Base-by-base conservation (phyloP, 1,140 invertebrate genomes). In the Muscidifurax raptorellus region DNA sequence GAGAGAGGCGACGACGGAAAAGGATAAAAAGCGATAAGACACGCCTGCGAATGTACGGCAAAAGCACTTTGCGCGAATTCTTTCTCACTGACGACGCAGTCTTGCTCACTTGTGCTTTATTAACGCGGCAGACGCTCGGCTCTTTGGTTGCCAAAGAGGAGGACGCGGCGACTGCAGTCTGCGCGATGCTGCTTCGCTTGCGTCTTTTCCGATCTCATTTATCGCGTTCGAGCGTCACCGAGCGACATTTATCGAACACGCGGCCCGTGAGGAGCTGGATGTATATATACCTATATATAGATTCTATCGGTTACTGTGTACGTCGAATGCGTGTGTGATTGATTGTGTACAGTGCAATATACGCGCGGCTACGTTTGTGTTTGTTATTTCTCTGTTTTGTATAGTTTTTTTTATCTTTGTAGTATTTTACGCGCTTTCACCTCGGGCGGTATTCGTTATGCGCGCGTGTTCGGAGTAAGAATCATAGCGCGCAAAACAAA, bases 11-110 rank as follows among this genome's bases (percentile, higher is more conserved):
- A 3, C 18, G 52, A 15, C 47, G 22, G 28, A 69, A 66, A 80
- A 28, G 80, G 77, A 83, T 79, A 79, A 83, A 83, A 78, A 22
- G 52, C 32, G 75, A 74, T 77, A 81, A 86, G 79, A 44, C 78
- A 69, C 74, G 86, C 86, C 80, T 74, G 80, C 80, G 64, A 52
- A 66, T n/a, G n/a, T 71, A n/a, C 15, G 66, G 36, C 12, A 71
- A 74, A 75, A 67, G 74, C 74, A 78, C 82, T 83, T 83, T 18
- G 71, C 80, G 25, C 25, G 75, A 71, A 78, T 82, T 79, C 84
- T 82, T 85, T 82, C 77, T 77, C 67, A 69, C 81, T 77, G 80
- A 82, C 74, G 66, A 69, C 25, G 15, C 59, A 40, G 32, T 75
- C 25, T 79, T 75, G 30, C 18, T 66, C 77, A 40, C 78, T 79